These are phyloP conservation scores for Oryzias dopingdopingensis DNA, from an alignment of 2,797 vertebrate species.

Conservation along the genomic window DNA sequence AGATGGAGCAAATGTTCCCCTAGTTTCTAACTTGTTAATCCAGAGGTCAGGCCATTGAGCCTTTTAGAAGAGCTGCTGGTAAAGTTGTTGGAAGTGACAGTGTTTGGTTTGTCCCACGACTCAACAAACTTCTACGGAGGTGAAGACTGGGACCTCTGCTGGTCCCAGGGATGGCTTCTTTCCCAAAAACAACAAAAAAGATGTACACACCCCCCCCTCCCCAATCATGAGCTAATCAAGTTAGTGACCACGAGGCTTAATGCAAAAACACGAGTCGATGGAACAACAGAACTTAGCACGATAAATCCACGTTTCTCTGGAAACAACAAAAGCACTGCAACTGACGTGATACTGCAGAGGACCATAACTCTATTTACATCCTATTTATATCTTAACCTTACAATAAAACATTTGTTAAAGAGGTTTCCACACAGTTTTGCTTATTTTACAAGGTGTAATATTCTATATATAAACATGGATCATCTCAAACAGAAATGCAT, in stretches of 20 bases:
- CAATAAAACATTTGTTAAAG: slow-evolving; percentile 45
- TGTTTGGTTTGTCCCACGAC: slow-evolving; percentile 24
- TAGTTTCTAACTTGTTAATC: too few relatives aligned
- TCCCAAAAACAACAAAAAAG: slow-evolving; percentile 45
- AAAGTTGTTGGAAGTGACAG: too few relatives aligned
- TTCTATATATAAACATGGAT: slow-evolving; percentile 57
- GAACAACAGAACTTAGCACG: too few relatives aligned
- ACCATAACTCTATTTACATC: slow-evolving; percentile 64
- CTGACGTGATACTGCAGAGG: slow-evolving; percentile 36
- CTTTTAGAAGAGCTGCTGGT: too few relatives aligned
- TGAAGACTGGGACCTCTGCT: slow-evolving; percentile 38
- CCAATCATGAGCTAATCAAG: slow-evolving; percentile 9
- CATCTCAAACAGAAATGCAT: slow-evolving; percentile 35
- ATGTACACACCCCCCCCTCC: too few relatives aligned
- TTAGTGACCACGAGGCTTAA: background rate
- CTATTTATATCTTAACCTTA: slow-evolving; percentile 49
- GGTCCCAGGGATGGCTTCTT: slow-evolving; percentile 62
- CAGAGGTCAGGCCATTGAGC: too few relatives aligned
- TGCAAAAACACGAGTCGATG: too few relatives aligned
- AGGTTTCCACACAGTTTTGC: slow-evolving; percentile 45
- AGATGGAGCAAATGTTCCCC: background rate
- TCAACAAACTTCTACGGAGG: slow-evolving; percentile 28
- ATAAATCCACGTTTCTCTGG: slow-evolving; percentile 3
- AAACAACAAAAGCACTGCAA: slow-evolving; percentile 31
- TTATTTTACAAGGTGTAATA: slow-evolving; percentile 59